Conservation (phyloP, 2,797 vertebrate genomes). For the Muscicapa striata region DNA sequence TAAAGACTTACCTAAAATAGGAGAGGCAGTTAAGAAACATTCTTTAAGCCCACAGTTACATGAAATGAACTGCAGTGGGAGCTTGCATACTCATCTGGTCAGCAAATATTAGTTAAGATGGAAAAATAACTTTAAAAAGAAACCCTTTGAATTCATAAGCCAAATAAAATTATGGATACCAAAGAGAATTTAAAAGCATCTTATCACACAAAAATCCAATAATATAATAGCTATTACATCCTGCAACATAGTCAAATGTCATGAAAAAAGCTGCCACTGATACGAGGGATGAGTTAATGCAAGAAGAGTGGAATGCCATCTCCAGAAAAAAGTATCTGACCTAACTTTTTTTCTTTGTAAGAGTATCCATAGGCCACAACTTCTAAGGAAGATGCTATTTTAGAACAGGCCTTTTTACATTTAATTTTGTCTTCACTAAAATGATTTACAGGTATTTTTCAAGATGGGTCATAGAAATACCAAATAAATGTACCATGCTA, state of each 20-base stretch:
- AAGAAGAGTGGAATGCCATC: not conserved
- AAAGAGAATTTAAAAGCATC: not conserved
- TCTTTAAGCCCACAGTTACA: not conserved
- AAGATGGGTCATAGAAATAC: not conserved
- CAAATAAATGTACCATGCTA: not conserved
- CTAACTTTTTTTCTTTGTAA: not conserved
- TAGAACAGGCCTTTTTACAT: not conserved
- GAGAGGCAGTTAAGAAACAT: constrained; percentile 18
- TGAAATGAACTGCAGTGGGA: not conserved
- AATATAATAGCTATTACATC: not conserved
- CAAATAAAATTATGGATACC: not conserved
- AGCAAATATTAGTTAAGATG: not conserved
- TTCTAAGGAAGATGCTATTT: not conserved
- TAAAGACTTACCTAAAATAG: constrained; percentile 36
- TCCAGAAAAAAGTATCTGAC: not conserved
- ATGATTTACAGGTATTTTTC: not conserved
- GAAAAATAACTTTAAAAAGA: not conserved
- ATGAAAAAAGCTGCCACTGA: not conserved
- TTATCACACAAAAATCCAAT: not conserved
- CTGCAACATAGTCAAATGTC: not conserved
- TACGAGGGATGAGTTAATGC: not conserved
- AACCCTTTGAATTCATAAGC: not conserved
- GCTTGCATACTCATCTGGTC: not conserved
- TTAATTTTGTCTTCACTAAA: not conserved
- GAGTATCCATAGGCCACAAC: not conserved